phyloP scores from a whole-genome alignment of 2,113 vertebrate species.

The Micronisus gabar region DNA sequence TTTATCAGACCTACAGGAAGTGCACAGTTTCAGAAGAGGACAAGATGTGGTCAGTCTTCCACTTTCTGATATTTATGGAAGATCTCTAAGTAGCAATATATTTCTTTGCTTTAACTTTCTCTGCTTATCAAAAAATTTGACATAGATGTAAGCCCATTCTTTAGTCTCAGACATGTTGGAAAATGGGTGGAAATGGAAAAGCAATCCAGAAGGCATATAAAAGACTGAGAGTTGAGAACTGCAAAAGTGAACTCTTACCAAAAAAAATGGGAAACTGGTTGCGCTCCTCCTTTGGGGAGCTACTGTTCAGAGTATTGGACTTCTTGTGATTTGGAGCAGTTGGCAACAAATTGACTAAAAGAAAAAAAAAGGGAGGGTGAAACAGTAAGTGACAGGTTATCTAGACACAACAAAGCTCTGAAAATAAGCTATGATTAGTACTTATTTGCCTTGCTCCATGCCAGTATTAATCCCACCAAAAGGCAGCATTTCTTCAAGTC shows the following conservation, averaged over 20 bases:
- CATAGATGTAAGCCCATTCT: neutral
- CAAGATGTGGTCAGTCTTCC: neutral
- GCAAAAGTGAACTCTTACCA: conserved; percentile 37
- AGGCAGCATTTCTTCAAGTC: neutral
- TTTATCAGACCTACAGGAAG: neutral
- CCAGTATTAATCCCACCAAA: neutral
- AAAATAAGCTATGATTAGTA: neutral
- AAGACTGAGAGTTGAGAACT: neutral
- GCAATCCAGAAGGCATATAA: neutral
- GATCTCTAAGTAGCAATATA: neutral
- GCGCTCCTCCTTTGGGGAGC: neutral
- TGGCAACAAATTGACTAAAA: conserved; percentile 3
- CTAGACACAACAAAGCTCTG: neutral
- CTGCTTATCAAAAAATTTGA: neutral
- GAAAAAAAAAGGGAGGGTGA: neutral
- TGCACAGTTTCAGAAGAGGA: neutral
- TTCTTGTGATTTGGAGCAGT: neutral
- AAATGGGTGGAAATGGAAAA: neutral
- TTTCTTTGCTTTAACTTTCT: neutral
- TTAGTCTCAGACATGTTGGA: neutral
- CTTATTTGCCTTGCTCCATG: neutral
- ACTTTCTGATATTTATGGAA: neutral
- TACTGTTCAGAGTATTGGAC: neutral
- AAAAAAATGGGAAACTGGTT: neutral
- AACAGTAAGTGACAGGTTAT: neutral